Percentiles rank a stretch among this genome's conserved stretches.
Conservation (phyloP, 23 tunicate genomes). For the Styela clava region DNA sequence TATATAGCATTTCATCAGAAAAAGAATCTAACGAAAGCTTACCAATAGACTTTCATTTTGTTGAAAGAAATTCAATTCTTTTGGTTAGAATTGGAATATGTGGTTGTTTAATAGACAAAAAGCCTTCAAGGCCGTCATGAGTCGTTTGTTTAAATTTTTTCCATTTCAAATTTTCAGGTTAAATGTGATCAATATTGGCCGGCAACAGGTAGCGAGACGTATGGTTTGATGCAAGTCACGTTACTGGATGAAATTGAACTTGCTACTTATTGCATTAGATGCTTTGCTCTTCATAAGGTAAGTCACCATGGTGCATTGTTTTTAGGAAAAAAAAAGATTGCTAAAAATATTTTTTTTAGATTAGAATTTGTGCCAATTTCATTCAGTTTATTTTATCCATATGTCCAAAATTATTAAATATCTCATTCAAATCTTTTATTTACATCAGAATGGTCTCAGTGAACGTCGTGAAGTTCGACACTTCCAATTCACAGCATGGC, state of each 20-base stretch:
- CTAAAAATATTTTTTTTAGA: not conserved
- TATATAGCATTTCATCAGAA: not conserved
- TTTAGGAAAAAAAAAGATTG: not conserved
- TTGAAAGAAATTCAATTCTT: too few relatives aligned
- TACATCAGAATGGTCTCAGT: conserved; percentile 31
- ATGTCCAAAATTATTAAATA: too few relatives aligned
- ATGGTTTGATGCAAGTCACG: conserved; percentile 65
- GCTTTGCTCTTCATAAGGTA: conserved; percentile 56
- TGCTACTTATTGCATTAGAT: conserved; percentile 74
- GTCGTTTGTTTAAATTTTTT: too few relatives aligned
- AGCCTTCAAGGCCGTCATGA: too few relatives aligned
- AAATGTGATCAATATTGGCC: conserved; percentile 98
- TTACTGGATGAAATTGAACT: conserved; percentile 78
- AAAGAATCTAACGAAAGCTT: not conserved
- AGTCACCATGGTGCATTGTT: not conserved
- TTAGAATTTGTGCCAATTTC: too few relatives aligned
- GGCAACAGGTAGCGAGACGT: conserved; percentile 42
- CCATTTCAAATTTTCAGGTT: conserved; percentile 30
- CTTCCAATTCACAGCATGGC: conserved; percentile 97
- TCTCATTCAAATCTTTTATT: too few relatives aligned
- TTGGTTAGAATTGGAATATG: too few relatives aligned
- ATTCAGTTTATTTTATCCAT: too few relatives aligned
- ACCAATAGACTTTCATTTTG: too few relatives aligned
- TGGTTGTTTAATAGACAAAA: too few relatives aligned
- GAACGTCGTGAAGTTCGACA: conserved; percentile 93